These are phyloP conservation scores for Argyresthia goedartella DNA, from an alignment of 2,888 invertebrate species.

Conservation along the genomic window DNA sequence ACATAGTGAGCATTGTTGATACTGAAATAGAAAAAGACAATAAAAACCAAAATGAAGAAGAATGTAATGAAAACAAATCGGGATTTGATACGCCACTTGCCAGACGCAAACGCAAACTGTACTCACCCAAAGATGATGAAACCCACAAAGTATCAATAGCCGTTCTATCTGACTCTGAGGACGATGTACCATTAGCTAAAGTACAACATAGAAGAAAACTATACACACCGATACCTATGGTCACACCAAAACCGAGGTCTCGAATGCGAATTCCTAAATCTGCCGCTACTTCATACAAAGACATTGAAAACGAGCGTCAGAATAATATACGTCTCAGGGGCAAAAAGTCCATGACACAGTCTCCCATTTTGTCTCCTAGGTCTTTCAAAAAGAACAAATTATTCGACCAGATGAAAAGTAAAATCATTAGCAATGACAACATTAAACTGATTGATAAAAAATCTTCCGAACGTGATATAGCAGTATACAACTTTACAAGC, in stretches of 20 bases:
- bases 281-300: slow-evolving; percentile 36
- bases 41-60: neutral
- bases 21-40: too few relatives aligned
- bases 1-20: too few relatives aligned
- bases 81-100: slow-evolving; percentile 13
- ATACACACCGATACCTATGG: neutral
- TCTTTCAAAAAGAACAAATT: slow-evolving; percentile 31
- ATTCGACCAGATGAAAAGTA: slow-evolving; percentile 37
- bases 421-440: slow-evolving; percentile 25
- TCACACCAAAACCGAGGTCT: neutral
- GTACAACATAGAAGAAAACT: slow-evolving; percentile 12
- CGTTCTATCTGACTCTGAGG: neutral
- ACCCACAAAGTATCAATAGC: neutral
- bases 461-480: slow-evolving; percentile 16
- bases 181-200: slow-evolving; percentile 12
- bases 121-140: slow-evolving; percentile 39
- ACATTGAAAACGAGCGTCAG: slow-evolving; percentile 37
- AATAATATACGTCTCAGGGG: slow-evolving; percentile 18
- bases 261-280: slow-evolving; percentile 19
- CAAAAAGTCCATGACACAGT: slow-evolving; percentile 18
- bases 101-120: slow-evolving; percentile 43
- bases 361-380: slow-evolving; percentile 26
- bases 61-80: slow-evolving; percentile 9
- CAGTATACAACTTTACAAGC: slow-evolving; percentile 39
- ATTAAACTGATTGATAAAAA: slow-evolving; percentile 21